Evolutionary conservation across 2,113 vertebrate genomes (phyloP).

Genomic region (Ibidorhyncha struthersii): DNA sequence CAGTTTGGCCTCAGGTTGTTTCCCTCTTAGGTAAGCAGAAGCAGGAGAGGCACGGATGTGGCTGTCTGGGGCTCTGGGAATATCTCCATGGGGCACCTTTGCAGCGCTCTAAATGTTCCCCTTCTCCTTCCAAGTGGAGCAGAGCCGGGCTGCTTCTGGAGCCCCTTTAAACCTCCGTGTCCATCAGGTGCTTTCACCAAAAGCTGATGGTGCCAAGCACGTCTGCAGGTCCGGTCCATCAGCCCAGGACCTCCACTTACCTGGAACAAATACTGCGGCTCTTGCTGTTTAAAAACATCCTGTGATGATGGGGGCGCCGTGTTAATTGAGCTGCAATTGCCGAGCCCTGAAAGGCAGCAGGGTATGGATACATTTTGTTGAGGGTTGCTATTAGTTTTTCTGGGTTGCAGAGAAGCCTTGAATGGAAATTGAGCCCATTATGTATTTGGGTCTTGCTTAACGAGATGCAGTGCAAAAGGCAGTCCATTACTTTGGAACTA

Average conservation of each 20-base stretch:
- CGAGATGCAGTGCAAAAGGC: conserved; percentile 59
- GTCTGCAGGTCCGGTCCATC: not conserved
- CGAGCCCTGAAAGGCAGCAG: conserved; percentile 6
- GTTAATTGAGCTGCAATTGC: conserved; percentile 18
- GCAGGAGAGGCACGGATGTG: not conserved
- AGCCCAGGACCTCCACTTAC: not conserved
- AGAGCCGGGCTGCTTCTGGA: not conserved
- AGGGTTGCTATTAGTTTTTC: conserved; percentile 51
- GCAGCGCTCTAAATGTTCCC: not conserved
- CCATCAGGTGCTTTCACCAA: not conserved
- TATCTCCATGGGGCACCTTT: too few relatives aligned
- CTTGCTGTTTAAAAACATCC: not conserved
- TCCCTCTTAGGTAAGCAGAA: not conserved
- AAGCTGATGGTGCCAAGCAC: not conserved
- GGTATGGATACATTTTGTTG: conserved; percentile 23
- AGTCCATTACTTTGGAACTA: conserved; percentile 70
- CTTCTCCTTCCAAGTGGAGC: not conserved
- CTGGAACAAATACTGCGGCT: not conserved
- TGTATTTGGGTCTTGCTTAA: conserved; percentile 75
- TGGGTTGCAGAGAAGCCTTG: conserved; percentile 30
- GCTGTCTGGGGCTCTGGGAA: not conserved
- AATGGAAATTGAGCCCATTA: conserved; percentile 71
- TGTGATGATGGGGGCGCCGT: rapidly evolving
- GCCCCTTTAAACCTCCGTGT: not conserved
- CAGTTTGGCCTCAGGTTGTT: not conserved